Conservation (phyloP, 2,113 vertebrate species). For the human region GRCh38 chr5:53655501-53656000, state of each 20-base stretch:
- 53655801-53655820: not conserved
- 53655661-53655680: not conserved
- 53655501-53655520: not conserved
- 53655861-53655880: not conserved
- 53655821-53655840: not conserved
- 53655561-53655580: not conserved
- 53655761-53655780: not conserved
- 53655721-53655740: not conserved
- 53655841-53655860: not conserved
- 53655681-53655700: not conserved
- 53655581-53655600: not conserved
- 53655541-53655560: not conserved
- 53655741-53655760: not conserved
- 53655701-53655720: not conserved
- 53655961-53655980: not conserved
- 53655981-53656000: not conserved
- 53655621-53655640: not conserved
- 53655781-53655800: not conserved
- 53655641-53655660: not conserved
- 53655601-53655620: not conserved
- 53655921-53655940: not conserved
- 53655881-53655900: not conserved
- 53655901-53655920: not conserved
- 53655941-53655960: not conserved
- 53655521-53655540: conserved; percentile 23